Evolutionary conservation across 2,113 vertebrate genomes (phyloP), one percentile per base, ranked within the genome.

Genomic region (Sitta europaea): DNA sequence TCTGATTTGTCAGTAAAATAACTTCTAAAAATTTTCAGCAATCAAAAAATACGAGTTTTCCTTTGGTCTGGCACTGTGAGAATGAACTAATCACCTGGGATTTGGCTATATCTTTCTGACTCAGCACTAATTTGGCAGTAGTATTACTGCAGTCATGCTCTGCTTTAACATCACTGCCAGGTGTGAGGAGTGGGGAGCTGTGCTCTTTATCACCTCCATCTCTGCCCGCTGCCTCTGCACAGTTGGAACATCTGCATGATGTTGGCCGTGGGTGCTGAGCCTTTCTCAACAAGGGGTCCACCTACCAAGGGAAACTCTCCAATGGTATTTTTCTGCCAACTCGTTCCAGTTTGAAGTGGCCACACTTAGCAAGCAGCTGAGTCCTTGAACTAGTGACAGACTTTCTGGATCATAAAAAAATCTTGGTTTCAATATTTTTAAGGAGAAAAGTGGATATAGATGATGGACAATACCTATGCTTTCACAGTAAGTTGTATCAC

Each of bases 161-260:
- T 90, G 50, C 54, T 70, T 86, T 70, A 57, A 48, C 13, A 8
- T 29, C 25, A 6, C 50, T 57, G 47, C 86, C 47, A 62, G 68
- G 43, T 66, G 22, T 1, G 14, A 74, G 59, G 35, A 50, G 43
- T 2, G 5, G 19, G 38, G 22, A 88, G 22, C 29, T 59, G 3
- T 35, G 67, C 5, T 7, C 11, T 47, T 57, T 15, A 36, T 48
- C 31, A 31, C 22, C 15, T 89, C 33, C 63, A 40, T 17, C 31
- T 62, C 58, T 86, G 47, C 19, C 24, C 76, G 35, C 19, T 83
- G 38, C 19, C 36, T 50, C 58, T 83, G 48, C 2, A 4, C 29
- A 21, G 5, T 4, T 4, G 0, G 53, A 59, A 65, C 1, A 57
- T 17, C 13, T 57, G 77, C 11, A 7, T 31, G 45, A 24, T 23